Percentiles rank a stretch among this genome's conserved stretches.
Conservation (phyloP, 2,888 invertebrate species). For the Lithophane socia region DNA sequence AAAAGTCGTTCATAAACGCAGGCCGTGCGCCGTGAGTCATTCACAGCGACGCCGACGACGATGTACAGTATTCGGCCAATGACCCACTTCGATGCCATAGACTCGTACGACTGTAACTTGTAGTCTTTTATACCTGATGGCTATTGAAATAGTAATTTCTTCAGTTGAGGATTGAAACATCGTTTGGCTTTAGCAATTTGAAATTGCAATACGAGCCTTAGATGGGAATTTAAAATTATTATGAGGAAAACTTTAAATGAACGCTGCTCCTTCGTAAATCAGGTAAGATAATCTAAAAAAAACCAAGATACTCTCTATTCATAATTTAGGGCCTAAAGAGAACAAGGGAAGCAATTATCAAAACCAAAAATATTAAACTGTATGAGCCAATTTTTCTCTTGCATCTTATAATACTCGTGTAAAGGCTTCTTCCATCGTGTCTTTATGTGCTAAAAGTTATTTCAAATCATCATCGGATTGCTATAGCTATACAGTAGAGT, state of each 20-base stretch:
- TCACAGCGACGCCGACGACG: conserved; percentile 72
- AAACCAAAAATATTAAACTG: neutral
- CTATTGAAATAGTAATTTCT: conserved; percentile 40
- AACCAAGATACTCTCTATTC: neutral
- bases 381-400: neutral
- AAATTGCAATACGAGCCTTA: neutral
- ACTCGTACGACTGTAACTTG: conserved; percentile 67
- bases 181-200: conserved; percentile 8
- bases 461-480: conserved; percentile 13
- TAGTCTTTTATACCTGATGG: conserved; percentile 51
- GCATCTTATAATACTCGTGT: neutral
- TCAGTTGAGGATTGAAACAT: conserved; percentile 22
- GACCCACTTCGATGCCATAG: conserved; percentile 83
- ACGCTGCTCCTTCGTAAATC: neutral
- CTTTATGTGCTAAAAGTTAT: neutral
- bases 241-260: conserved; percentile 1
- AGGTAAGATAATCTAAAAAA: neutral
- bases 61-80: conserved; percentile 86
- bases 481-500: conserved; percentile 1
- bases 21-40: conserved; percentile 82
- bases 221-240: conserved; percentile 6
- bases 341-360: neutral
- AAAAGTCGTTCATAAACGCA: conserved; percentile 79
- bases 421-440: neutral
- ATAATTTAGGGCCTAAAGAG: neutral